Evolutionary conservation across 2,113 vertebrate species (phyloP), one percentile per base, ranked within the genome.

Genomic region (Pantherophis guttatus): DNA sequence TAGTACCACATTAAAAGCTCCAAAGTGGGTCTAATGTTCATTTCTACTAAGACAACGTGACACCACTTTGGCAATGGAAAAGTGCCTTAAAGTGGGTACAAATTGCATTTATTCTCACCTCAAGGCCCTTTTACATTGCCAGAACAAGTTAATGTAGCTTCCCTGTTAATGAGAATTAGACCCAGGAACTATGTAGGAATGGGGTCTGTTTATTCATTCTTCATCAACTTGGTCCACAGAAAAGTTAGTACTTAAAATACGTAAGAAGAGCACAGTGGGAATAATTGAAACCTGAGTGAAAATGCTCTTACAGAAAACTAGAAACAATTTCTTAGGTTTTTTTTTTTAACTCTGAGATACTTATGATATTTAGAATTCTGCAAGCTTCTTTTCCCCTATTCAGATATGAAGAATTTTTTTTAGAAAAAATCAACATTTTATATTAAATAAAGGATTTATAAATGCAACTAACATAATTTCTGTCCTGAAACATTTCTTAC

Each of bases 181-280:
- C 92, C 88, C 75, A 87, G 75, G 88, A 90, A 93, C 70, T 93
- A 62, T 81, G 92, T 53, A 95, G 5, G 57, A 81, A 86, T 58
- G 88, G 93, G 44, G 21, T 70, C 75, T 90, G 50, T 87, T 91
- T 75, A 90, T 87, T 95, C 95, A 92, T 95, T 94, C 94, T 87
- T 13, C 92, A 94, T 92, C 93, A 96, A 95, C 94, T 96, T 95
- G 95, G 90, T 93, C 92, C 89, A 94, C 23, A 91, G 58, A 94
- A 96, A 95, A 70, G 88, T 3, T 62, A 96, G 29, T 90, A 88
- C 53, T 1, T 39, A 93, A 90, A 91, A 86, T 48, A 8, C 48
- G 52, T 52, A 95, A 48, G 57, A 13, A 13, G 2, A 81, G 17
- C 4, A 93, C 12, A 85, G 17, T 26, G 15, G 24, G 13, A 92